These are phyloP conservation scores for Sphaerophoria rueppellii DNA, from an alignment of 2,888 invertebrate genomes.

Conservation along the genomic window DNA sequence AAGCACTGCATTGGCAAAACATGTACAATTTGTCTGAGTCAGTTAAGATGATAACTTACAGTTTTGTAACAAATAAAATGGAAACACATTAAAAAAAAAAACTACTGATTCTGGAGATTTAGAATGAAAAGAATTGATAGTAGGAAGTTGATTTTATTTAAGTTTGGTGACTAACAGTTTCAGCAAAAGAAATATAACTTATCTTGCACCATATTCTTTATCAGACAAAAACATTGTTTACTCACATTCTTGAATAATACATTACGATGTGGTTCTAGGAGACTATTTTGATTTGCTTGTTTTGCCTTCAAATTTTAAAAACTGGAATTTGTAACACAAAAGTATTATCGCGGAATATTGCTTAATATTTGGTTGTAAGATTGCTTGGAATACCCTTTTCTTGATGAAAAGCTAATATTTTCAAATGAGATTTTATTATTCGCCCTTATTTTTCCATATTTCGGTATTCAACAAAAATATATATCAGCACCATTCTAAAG, in stretches of 20 bases:
- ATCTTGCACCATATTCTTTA: no score
- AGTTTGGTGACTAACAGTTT: no score
- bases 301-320: not conserved
- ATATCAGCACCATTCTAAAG: no score
- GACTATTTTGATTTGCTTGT: not conserved
- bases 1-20: not conserved
- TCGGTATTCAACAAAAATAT: no score
- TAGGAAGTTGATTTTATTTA: no score
- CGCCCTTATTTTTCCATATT: no score
- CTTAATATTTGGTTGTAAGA: not conserved
- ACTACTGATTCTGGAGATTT: not conserved
- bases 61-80: not conserved
- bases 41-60: not conserved
- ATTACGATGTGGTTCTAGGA: not conserved
- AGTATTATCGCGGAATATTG: not conserved
- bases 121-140: not conserved
- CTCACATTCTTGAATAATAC: no score
- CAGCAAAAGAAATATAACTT: no score
- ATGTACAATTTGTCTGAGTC: not conserved
- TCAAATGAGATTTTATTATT: not conserved
- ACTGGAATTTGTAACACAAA: not conserved
- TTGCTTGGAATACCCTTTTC: not conserved
- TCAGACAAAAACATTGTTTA: no score
- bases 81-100: no score
- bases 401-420: slow-evolving; percentile 7